Conservation (phyloP, 2,113 vertebrate species). For the Peromyscus maniculatus region DNA sequence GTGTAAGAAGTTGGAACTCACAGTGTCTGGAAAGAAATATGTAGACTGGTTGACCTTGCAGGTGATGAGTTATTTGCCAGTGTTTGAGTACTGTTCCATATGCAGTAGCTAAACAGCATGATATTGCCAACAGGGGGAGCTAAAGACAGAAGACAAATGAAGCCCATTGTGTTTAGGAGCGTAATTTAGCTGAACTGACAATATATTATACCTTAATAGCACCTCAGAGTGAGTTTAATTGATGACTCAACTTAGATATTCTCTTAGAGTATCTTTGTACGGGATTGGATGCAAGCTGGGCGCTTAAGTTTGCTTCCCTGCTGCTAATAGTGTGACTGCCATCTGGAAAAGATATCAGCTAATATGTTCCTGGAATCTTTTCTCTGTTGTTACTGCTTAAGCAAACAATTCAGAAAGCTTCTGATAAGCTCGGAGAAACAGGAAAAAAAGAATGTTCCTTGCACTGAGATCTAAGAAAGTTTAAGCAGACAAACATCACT, state of each 20-base stretch:
- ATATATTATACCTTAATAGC: slow-evolving; percentile 79
- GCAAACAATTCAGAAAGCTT: slow-evolving; percentile 36
- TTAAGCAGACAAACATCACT: neutral
- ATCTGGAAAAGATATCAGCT: slow-evolving; percentile 76
- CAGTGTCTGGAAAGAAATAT: slow-evolving; percentile 67
- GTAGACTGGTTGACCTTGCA: slow-evolving; percentile 74
- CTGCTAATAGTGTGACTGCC: slow-evolving; percentile 74
- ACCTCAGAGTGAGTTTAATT: slow-evolving; percentile 79
- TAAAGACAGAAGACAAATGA: slow-evolving; percentile 77
- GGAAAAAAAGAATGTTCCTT: neutral
- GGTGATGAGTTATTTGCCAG: slow-evolving; percentile 53
- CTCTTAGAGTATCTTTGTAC: slow-evolving; percentile 69
- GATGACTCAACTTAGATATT: slow-evolving; percentile 79
- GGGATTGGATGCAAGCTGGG: slow-evolving; percentile 66
- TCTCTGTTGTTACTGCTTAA: slow-evolving; percentile 56
- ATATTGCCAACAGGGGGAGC: slow-evolving; percentile 80
- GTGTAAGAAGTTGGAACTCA: slow-evolving; percentile 40
- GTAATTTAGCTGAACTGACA: slow-evolving; percentile 75
- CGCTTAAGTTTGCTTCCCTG: slow-evolving; percentile 70
- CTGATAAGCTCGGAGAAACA: slow-evolving; percentile 25
- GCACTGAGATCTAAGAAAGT: neutral
- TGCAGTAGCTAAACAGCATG: slow-evolving; percentile 65
- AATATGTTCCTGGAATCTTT: slow-evolving; percentile 48
- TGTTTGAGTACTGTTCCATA: slow-evolving; percentile 40
- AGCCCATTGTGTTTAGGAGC: slow-evolving; percentile 46